These are phyloP conservation scores for Apteryx owenii DNA, from an alignment of 2,113 vertebrate genomes.

Conservation along the genomic window DNA sequence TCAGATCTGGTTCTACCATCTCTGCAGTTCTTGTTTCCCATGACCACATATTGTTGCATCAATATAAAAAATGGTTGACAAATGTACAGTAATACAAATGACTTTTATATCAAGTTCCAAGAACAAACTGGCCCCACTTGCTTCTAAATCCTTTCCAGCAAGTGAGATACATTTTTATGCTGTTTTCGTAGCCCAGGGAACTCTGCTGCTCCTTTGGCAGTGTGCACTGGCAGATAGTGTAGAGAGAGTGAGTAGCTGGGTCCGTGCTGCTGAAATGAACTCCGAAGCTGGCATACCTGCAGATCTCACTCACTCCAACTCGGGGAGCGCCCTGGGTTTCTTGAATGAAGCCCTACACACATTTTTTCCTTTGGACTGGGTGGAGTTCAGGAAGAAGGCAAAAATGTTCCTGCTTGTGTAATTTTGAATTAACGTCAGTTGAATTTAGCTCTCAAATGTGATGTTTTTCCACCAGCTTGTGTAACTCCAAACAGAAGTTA, in stretches of 20 bases:
- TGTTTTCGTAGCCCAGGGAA: background rate
- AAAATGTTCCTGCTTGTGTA: background rate
- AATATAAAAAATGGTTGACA: background rate
- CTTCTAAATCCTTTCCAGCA: background rate
- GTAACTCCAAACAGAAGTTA: background rate
- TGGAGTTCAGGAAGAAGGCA: conserved; percentile 6
- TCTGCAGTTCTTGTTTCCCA: background rate
- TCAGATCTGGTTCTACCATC: background rate
- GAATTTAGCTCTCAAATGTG: background rate
- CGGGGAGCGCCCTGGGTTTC: background rate
- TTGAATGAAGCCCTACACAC: background rate
- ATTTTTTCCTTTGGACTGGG: background rate
- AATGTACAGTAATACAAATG: background rate
- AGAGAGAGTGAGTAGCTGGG: background rate
- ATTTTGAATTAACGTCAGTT: conserved; percentile 19
- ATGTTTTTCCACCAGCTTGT: conserved; percentile 13
- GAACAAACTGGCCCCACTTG: background rate
- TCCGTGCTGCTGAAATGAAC: background rate
- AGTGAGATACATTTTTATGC: background rate
- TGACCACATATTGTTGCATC: background rate
- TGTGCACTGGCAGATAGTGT: background rate
- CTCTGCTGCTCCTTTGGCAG: background rate
- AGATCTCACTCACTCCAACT: background rate
- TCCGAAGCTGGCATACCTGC: background rate
- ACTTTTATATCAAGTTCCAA: background rate